Evolutionary conservation across 2,888 invertebrate genomes (phyloP), one percentile per base, ranked within the genome.

Genomic region (Drosophila falleni): DNA sequence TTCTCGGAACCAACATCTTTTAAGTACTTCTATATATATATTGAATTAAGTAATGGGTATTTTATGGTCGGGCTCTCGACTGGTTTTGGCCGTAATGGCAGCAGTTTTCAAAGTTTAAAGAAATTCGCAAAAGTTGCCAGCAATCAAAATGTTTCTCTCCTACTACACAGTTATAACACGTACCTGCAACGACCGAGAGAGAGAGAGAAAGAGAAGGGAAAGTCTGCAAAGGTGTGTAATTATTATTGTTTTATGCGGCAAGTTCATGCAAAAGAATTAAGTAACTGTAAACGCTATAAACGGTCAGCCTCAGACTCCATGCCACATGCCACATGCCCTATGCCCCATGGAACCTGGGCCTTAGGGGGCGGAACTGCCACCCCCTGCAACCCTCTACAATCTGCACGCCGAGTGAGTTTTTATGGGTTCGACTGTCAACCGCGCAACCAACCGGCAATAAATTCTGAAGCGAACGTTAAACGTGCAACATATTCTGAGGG

Each of bases 261-360:
- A 86, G 83, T 81, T 84, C 86, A 86, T 80, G 86, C 81, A 80
- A 86, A 86, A 64, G 86, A 83, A 83, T 84, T 84, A 86, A 84
- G 83, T 81, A 83, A 84, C 84, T 83, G 83, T 81, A 81, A 81
- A 81, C 65, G 88, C 79, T 71, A 87, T 84, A 82, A 84, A 87
- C 78, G 82, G 46, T 58, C 68, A 76, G 63, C 60, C 58, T 41
- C 49, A 44, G 37, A 46, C 37, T 13, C 58, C 42, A 23, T 23
- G 13, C 56, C 41, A 19, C 31, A 37, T 16, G 13, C 58, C 19
- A 2, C n/a, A n/a, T 31, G 10, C n/a, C n/a, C n/a, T n/a, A n/a
- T n/a, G n/a, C 58, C 19, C 4, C n/a, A n/a, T 31, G 10, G 46
- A n/a, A 19, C 26, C 10, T 10, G 42, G 1, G 13, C 41, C 26